Percentiles rank a stretch among this genome's conserved stretches.
Conservation (phyloP, 53 echinoderm and acorn worm species). For the Temnopleurus reevesii region DNA sequence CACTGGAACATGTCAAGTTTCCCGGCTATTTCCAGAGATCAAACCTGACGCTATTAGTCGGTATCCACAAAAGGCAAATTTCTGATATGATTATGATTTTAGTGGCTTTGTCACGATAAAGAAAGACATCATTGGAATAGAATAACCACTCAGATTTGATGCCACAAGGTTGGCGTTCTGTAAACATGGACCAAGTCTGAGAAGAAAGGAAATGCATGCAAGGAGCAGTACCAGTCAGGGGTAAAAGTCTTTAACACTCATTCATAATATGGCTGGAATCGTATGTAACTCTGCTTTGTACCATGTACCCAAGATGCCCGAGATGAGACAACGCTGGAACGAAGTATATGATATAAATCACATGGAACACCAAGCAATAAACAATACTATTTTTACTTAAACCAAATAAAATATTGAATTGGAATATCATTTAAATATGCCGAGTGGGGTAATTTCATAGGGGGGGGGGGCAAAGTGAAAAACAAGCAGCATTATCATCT, state of each 20-base stretch:
- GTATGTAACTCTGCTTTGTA: not conserved
- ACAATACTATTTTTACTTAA: no score
- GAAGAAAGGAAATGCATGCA: no score
- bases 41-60: conserved; percentile 46
- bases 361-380: no score
- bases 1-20: conserved; percentile 22
- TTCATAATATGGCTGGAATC: not conserved
- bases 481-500: no score
- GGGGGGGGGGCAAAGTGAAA: no score
- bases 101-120: not conserved
- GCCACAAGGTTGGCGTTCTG: not conserved
- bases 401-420: no score
- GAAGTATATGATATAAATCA: no score
- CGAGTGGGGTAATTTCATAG: no score
- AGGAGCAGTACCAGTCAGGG: not conserved
- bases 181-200: not conserved
- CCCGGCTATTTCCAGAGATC: not conserved
- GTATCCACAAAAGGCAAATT: conserved; percentile 23
- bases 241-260: not conserved
- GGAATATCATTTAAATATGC: no score
- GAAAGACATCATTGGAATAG: not conserved
- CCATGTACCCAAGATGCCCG: not conserved
- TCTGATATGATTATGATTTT: conserved; percentile 39
- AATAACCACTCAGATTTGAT: not conserved
- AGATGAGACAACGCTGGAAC: not conserved